Evolutionary conservation across 2,888 invertebrate species (phyloP), one percentile per base, ranked within the genome.

Genomic region (Pammene aurita): DNA sequence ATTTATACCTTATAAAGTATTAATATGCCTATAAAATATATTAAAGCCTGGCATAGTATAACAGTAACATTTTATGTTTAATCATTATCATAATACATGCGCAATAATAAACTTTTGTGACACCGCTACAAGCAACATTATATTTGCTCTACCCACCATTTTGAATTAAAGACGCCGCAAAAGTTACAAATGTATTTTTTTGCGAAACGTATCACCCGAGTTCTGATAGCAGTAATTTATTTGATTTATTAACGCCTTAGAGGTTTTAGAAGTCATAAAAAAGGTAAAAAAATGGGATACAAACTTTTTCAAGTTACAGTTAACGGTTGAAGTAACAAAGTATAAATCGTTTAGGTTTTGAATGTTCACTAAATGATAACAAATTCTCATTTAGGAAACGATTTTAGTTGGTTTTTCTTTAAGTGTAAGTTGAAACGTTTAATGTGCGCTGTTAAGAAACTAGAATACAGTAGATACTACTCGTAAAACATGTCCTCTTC

Each of bases 191-290:
- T 56, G 41, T 62, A 11, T 41, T 58, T 68, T 64, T 68, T 57
- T 42, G 9, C 18, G 10, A 26, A 68, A 64, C 54, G 44, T 68
- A 64, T 68, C 68, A 64, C 52, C 48, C 52, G 52, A 54, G 64
- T 58, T 64, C 13, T 35, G 58, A 66, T 65, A 64, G 58, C 57
- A 44, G 68, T 64, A 64, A 64, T 68, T 68, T 68, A 58, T 58
- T 68, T 64, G 68, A 68, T 68, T 68, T 68, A 68, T 68, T 68
- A 68, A 64, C 44, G 64, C 68, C 54, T 64, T n/a, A 54, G 58
- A 64, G 46, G 54, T 64, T 64, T 64, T 58, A 63, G 41, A 64
- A 58, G 68, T 68, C 54, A 64, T 64, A 68, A 64, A 64, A 68
- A 68, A 54, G 57, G 13, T 50, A 41, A 50, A 68, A 58, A 52